These are phyloP conservation scores for Brachionus plicatilis DNA, from an alignment of 1,140 invertebrate genomes.

Conservation along the genomic window DNA sequence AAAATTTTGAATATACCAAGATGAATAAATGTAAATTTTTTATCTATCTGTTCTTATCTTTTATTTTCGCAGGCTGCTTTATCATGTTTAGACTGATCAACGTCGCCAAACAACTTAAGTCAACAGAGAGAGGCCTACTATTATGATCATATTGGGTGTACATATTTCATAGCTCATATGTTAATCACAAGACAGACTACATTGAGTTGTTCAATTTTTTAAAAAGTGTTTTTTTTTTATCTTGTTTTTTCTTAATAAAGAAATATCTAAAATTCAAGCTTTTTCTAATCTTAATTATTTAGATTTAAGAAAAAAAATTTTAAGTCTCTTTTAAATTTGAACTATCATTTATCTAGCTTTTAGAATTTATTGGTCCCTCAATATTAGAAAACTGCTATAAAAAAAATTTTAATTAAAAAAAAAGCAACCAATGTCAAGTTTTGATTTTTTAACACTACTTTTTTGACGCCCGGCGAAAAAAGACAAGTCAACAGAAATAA, in stretches of 20 bases:
- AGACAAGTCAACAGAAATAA: too few relatives aligned
- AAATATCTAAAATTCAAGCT: not conserved
- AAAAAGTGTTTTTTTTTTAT: not conserved
- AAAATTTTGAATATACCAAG: conserved; percentile 2
- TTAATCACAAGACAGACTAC: not conserved
- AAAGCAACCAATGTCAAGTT: too few relatives aligned
- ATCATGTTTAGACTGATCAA: not conserved
- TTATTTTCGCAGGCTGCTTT: not conserved
- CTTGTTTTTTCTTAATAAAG: not conserved
- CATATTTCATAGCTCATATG: not conserved
- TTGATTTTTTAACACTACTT: too few relatives aligned
- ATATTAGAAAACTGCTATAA: too few relatives aligned
- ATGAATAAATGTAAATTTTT: conserved; percentile 37
- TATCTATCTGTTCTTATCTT: not conserved
- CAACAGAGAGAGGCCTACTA: not conserved
- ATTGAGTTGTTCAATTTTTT: not conserved
- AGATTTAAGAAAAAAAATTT: too few relatives aligned
- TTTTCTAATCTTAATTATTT: not conserved
- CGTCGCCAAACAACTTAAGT: not conserved
- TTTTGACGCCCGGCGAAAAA: too few relatives aligned
- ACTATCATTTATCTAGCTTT: not conserved
- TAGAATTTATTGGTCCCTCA: not conserved
- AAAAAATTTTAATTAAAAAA: too few relatives aligned
- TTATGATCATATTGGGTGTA: not conserved
- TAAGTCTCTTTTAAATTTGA: not conserved